These are phyloP conservation scores for Pionites leucogaster DNA, from an alignment of 2,113 vertebrate species.

Conservation along the genomic window DNA sequence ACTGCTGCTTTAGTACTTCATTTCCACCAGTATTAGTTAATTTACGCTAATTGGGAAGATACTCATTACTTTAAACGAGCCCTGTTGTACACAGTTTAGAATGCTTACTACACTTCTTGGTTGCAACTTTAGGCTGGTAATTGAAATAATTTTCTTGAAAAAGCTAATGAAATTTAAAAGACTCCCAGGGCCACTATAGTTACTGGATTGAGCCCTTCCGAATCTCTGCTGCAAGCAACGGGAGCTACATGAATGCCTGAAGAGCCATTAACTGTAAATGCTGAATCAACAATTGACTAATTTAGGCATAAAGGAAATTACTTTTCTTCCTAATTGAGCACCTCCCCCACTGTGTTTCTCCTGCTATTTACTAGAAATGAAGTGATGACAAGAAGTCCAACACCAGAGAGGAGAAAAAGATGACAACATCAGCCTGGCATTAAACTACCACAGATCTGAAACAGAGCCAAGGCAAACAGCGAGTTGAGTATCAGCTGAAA, in stretches of 20 bases:
- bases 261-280: background rate
- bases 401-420: background rate
- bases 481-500: rapidly evolving
- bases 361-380: background rate
- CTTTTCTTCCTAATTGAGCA: background rate
- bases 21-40: background rate
- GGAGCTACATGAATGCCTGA: background rate
- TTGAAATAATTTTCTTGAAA: background rate
- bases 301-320: background rate
- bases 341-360: background rate
- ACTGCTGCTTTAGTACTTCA: background rate
- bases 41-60: background rate
- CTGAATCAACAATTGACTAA: background rate
- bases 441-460: background rate
- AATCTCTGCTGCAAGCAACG: background rate
- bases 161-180: background rate
- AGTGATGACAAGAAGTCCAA: background rate
- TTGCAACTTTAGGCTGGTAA: background rate
- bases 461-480: background rate
- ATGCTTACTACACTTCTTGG: background rate
- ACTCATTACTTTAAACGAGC: background rate
- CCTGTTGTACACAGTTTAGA: background rate
- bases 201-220: background rate
- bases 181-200: background rate
- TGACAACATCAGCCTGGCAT: background rate